Percentiles rank a stretch among this genome's conserved stretches.
Evolutionary conservation across 2,113 vertebrate species (phyloP).

Genomic region (Pithys albifrons): DNA sequence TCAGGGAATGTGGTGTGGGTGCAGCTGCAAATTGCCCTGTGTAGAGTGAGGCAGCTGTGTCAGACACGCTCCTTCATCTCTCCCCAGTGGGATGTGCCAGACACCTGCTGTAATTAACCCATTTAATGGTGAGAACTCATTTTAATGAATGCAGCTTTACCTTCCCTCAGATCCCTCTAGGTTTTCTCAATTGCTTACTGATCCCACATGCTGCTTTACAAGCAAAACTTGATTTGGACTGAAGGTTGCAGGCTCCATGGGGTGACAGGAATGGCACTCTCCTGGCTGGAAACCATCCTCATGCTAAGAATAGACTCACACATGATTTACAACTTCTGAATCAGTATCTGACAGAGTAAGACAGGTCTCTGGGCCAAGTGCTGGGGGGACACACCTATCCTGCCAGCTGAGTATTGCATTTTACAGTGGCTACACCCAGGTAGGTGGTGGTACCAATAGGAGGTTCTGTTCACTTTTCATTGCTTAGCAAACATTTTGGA

Average conservation of each 20-base stretch:
- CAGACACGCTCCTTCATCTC: background rate
- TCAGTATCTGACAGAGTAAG: background rate
- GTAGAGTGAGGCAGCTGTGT: accelerated
- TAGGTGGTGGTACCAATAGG: accelerated
- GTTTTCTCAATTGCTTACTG: background rate
- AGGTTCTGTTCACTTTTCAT: background rate
- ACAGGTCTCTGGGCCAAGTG: background rate
- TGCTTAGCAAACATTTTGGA: background rate
- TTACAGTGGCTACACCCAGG: background rate
- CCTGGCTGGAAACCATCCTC: background rate
- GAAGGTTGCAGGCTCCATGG: background rate
- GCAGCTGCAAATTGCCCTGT: accelerated
- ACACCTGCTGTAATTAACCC: background rate
- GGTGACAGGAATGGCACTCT: background rate
- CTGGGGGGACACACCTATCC: background rate
- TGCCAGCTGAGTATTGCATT: background rate
- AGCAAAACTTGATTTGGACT: background rate
- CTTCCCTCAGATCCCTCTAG: background rate
- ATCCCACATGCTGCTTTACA: background rate
- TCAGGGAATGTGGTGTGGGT: accelerated
- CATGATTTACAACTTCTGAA: background rate
- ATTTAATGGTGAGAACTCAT: background rate
- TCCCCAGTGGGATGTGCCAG: background rate
- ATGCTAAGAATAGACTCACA: background rate
- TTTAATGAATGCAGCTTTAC: background rate